Percentiles rank a stretch among this genome's conserved stretches.
Evolutionary conservation across 2,888 invertebrate genomes (phyloP).

Genomic region (Icerya purchasi): DNA sequence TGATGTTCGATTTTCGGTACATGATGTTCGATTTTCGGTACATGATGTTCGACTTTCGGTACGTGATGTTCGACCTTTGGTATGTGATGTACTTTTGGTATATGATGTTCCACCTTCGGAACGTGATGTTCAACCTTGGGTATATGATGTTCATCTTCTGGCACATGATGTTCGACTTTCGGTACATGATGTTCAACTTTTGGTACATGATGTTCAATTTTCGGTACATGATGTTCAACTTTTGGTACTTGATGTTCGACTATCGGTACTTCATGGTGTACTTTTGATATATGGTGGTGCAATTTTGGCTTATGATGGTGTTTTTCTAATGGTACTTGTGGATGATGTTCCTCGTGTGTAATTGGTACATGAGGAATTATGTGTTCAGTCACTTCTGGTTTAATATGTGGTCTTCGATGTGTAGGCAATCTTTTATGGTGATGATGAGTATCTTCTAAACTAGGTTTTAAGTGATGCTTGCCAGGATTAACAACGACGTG

Average conservation of each 20-base stretch:
- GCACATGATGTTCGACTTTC: background rate
- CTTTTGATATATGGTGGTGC: background rate
- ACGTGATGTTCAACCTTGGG: too few relatives aligned
- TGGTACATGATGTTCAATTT: background rate
- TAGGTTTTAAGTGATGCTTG: background rate
- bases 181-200: background rate
- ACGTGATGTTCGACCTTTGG: too few relatives aligned
- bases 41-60: too few relatives aligned
- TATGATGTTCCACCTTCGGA: too few relatives aligned
- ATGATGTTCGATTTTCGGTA: too few relatives aligned
- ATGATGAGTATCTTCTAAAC: background rate
- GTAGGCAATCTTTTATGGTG: background rate
- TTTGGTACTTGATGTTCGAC: too few relatives aligned
- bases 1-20: too few relatives aligned
- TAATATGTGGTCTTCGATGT: background rate
- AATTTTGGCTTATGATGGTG: background rate
- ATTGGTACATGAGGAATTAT: background rate
- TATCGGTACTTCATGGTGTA: too few relatives aligned
- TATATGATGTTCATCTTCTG: background rate
- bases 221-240: too few relatives aligned
- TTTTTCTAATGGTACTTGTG: background rate
- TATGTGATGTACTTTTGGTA: too few relatives aligned
- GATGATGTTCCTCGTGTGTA: background rate
- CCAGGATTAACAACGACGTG: background rate
- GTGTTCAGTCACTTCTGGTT: background rate